Base-by-base conservation (phyloP, 2,113 vertebrate species). In the Cinclus cinclus region DNA sequence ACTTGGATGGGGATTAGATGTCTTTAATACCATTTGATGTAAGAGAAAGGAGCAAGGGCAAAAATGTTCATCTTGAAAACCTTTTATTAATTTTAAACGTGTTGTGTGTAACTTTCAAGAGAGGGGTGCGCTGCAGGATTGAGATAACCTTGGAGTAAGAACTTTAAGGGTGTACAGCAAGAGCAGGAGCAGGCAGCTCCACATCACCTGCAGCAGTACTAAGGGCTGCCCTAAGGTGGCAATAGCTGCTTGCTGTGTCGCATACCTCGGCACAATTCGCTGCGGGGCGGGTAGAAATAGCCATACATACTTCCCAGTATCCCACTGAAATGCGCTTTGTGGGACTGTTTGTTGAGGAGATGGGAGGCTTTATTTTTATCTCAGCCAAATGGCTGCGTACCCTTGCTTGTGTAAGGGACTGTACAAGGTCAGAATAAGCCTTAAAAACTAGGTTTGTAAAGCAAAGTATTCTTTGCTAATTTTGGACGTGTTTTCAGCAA, bases 181-280 rank as follows among this genome's bases (percentile, higher is more conserved):
- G 55, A 42, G 76, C 70, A 27, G 59, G 55, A 10, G 1, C 28
- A 9, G 53, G 49, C 7, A 46, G 37, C 31, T 47, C 4, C 9
- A 0, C n/a, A 28, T 31, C 44, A 2, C 17, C 52, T 33, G 75
- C 60, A 30, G 68, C 90, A 39, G 7, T 89, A 16, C 91, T 8
- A 0, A 52, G 62, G 58, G 28, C 31, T 13, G 9, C 84, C 97
- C 9, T 37, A n/a, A 95, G 97, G 74, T 92, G 97, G 96, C 96
- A 94, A 39, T 90, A 84, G 94, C 87, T 83, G 42, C 84, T 67
- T 60, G 79, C 73, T 31, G 1, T 30, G 1, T 41, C 9, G 1
- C 31, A 7, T 42, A 13, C n/a, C 65, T 78, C 63, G 8, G 17
- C 33, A 7, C 25, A 13, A 4, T 73, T 39, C 30, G 44, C 20